Base-by-base conservation (phyloP, 2,797 vertebrate genomes). In the Streptopelia turtur region DNA sequence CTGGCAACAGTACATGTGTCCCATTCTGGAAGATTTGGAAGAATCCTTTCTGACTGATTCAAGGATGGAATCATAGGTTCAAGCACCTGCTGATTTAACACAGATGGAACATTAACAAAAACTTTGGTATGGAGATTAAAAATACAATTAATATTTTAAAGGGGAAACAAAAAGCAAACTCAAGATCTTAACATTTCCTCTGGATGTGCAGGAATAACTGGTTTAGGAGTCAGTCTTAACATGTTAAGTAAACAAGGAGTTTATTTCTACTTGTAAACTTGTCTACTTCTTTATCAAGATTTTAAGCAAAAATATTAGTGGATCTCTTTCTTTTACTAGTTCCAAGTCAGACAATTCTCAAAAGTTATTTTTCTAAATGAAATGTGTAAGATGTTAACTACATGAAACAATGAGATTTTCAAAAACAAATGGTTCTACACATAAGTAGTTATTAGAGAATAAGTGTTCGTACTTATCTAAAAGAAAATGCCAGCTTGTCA, bases 401-500 rank as follows among this genome's bases (percentile, higher is more conserved):
- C 31, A 77, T 0, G 8, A 82, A 72, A 60, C 30, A 70, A 9
- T n/a, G 83, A 43, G 30, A 21, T 61, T 91, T 89, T 64, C 24
- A 37, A 21, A 91, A 90, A 61, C 16, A 89, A 90, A 94, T 21
- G 3, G 13, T 61, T 91, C 28, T 81, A 56, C 59, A 63, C 1
- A 16, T 37, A 90, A 71, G 45, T n/a, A 66, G 24, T 69, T 96
- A 75, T 88, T 76, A 90, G 59, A 88, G 28, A 60, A 23, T 64
- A 83, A 57, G 21, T 69, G 50, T 69, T 93, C 70, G 39, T 77
- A 65, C 41, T 90, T 86, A 77, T 25, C 50, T 20, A 61, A 81
- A 90, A 78, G 61, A 91, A 94, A 94, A 91, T 91, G 69, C 91
- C 90, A 94, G 13, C 83, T 76, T 93, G 72, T 93, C 80, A 72